Conservation (phyloP, 2,797 vertebrate species). For the Darevskia mixta region DNA sequence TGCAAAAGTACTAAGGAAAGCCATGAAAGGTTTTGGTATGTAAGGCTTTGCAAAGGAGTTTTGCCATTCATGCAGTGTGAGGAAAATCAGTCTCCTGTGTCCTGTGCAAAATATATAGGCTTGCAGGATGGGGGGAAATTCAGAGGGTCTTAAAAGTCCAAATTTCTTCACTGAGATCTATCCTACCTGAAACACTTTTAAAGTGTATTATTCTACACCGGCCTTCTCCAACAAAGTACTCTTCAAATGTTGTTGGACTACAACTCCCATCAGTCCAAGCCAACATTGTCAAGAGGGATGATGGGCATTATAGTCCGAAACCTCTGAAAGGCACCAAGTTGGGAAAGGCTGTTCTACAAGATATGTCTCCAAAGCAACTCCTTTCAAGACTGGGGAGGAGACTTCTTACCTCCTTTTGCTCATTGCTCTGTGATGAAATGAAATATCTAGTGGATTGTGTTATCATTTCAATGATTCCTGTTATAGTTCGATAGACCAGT, state of each 20-base stretch:
- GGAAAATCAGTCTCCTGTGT: not conserved
- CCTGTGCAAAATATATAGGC: not conserved
- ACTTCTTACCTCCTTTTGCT: not conserved
- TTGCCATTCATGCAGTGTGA: not conserved
- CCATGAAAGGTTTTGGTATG: constrained; percentile 97
- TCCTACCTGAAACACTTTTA: not conserved
- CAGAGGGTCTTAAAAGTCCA: not conserved
- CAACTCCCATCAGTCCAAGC: too few species aligned
- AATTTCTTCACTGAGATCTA: not conserved
- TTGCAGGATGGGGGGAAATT: not conserved
- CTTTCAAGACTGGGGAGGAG: not conserved
- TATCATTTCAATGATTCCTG: not conserved
- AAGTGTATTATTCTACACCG: not conserved
- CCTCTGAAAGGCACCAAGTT: too few species aligned
- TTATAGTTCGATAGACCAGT: not conserved
- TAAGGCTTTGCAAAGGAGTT: fast-evolving
- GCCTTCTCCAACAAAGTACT: too few species aligned
- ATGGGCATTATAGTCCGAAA: too few species aligned
- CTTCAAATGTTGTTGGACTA: too few species aligned
- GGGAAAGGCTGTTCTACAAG: too few species aligned
- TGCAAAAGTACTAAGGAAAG: constrained; percentile 92
- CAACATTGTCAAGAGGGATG: too few species aligned
- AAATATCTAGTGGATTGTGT: not conserved
- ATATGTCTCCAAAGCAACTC: too few species aligned
- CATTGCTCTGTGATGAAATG: not conserved